Evolutionary conservation across 2,888 invertebrate genomes (phyloP), one percentile per base, ranked within the genome.

Genomic region (Eutolmus rufibarbis): DNA sequence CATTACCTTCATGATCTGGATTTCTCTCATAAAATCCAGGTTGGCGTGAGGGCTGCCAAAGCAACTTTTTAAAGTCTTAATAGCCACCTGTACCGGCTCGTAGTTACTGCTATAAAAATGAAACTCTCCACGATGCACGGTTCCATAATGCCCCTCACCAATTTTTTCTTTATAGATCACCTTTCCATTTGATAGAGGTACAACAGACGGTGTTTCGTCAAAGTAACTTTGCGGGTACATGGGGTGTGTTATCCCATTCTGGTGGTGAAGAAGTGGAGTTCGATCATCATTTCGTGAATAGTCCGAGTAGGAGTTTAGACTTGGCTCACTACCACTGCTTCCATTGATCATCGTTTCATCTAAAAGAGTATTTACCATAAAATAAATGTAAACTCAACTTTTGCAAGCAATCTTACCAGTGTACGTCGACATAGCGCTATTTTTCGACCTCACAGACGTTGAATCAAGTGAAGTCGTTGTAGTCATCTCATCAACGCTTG

Each of bases 21-120:
- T 95, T 93, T 98, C 98, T 88, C 97, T 94, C 91, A 96, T 95
- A 90, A 98, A 97, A 91, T 98, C 97, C 87, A 95, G 94, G 16
- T 95, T 91, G 1, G 88, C 86, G 43, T 88, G 74, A 66, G 93
- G 93, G 2, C 93, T 92, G 66, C 93, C 93, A 12, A 93, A 90
- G 5, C 94, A 93, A 74, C 92, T 91, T 91, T 94, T 95, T 7
- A 96, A 91, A 89, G 95, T 95, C 91, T 96, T 96, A 1, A 96
- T 95, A 74, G 96, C 96, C 23, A 96, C 95, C 90, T 94, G 95
- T 86, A 91, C 91, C 40, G 90, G 89, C 81, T 87, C 87, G 34
- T 74, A 87, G 77, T 88, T 88, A 43, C 91, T 89, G 74, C 90
- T 87, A 23, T 66, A 28, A 23, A 90, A 92, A 46, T 91, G 91